Evolutionary conservation across 2,113 vertebrate genomes (phyloP).

Genomic region (Uria aalge): DNA sequence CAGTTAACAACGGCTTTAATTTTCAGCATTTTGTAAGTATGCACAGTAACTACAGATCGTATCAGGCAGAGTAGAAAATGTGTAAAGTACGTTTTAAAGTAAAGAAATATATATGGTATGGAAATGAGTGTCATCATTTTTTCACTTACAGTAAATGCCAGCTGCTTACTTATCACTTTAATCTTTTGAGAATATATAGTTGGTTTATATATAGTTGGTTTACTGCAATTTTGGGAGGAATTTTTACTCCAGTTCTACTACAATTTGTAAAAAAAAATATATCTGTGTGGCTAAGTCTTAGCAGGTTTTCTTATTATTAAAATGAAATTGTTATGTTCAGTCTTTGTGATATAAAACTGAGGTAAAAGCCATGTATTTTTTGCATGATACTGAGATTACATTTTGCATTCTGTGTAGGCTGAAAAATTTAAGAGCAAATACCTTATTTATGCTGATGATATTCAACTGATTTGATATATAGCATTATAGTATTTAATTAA

Average conservation of each 20-base stretch:
- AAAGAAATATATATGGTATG: not conserved
- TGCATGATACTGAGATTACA: not conserved
- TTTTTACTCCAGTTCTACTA: not conserved
- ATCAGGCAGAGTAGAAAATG: slow-evolving; percentile 8
- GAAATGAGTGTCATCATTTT: slow-evolving; percentile 43
- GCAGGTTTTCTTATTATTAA: not conserved
- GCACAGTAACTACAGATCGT: not conserved
- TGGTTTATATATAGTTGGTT: not conserved
- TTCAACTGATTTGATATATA: not conserved
- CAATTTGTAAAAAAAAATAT: not conserved
- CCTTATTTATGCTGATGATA: not conserved
- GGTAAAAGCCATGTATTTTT: not conserved
- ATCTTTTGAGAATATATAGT: not conserved
- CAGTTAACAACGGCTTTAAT: not conserved
- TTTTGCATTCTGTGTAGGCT: not conserved
- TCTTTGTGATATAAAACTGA: not conserved
- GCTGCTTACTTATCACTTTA: not conserved
- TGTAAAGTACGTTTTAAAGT: slow-evolving; percentile 4
- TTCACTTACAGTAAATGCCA: slow-evolving; percentile 46
- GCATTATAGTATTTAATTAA: not conserved
- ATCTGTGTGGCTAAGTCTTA: not conserved
- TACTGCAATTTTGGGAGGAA: not conserved
- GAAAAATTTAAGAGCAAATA: not conserved
- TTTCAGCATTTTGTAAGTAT: not conserved
- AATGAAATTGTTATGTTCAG: not conserved